Percentiles rank a stretch among this genome's conserved stretches.
These are phyloP conservation scores for Hoplias malabaricus DNA, from an alignment of 2,113 vertebrate species.

Conservation along the genomic window DNA sequence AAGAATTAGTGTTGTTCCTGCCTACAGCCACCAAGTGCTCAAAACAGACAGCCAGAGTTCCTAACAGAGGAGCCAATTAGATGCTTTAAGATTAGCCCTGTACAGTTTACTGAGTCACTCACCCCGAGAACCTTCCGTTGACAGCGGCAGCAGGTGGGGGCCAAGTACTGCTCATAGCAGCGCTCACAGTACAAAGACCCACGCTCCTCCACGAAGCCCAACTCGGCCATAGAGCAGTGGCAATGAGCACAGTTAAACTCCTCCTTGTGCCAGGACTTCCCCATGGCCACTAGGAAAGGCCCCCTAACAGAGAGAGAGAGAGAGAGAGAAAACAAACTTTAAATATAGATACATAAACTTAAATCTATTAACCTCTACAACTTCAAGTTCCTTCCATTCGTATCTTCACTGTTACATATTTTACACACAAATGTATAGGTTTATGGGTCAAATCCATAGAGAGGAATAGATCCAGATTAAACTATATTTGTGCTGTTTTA, in stretches of 20 bases:
- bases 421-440: too few relatives aligned
- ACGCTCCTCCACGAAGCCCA: constrained; percentile 92
- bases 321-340: not conserved
- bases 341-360: too few relatives aligned
- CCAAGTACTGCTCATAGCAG: constrained; percentile 95
- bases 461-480: too few relatives aligned
- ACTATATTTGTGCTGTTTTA: too few relatives aligned
- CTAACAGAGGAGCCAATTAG: not conserved
- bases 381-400: too few relatives aligned
- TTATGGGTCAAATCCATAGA: too few relatives aligned
- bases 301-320: constrained; percentile 75
- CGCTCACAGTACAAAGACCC: constrained; percentile 85
- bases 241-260: constrained; percentile 94
- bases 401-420: too few relatives aligned
- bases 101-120: constrained; percentile 57
- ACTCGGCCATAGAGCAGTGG: constrained; percentile 85
- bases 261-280: constrained; percentile 96
- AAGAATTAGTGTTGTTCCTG: not conserved
- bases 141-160: constrained; percentile 87
- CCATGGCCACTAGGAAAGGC: constrained; percentile 94
- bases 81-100: not conserved
- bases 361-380: too few relatives aligned
- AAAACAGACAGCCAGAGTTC: not conserved
- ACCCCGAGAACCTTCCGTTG: constrained; percentile 94
- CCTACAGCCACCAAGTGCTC: not conserved